phyloP scores from a whole-genome alignment of 2,888 invertebrate species.

The Plebejus melissa region DNA sequence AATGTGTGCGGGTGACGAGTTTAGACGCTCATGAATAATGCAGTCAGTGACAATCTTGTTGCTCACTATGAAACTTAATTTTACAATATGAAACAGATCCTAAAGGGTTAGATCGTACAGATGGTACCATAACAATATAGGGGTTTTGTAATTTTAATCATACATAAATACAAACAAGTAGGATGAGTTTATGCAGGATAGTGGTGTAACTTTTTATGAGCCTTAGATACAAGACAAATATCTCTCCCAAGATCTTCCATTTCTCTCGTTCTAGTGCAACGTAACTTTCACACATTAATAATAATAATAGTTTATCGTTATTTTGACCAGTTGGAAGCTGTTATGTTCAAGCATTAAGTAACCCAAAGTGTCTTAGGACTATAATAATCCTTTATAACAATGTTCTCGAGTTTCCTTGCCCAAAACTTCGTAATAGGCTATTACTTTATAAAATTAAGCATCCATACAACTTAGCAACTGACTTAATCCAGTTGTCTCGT shows the following conservation, averaged over 20 bases:
- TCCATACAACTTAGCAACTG: slow-evolving; percentile 52
- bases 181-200: background rate
- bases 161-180: background rate
- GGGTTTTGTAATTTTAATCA: background rate
- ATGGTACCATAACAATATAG: background rate
- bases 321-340: background rate
- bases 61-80: slow-evolving; percentile 24
- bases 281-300: background rate
- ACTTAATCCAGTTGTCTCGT: slow-evolving; percentile 71
- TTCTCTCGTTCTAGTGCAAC: no score
- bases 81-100: slow-evolving; percentile 26
- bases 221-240: no score
- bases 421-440: slow-evolving; percentile 30
- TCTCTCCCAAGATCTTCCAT: no score
- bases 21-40: slow-evolving; percentile 26
- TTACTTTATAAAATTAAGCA: slow-evolving; percentile 36
- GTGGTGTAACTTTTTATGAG: no score
- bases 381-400: slow-evolving; percentile 25
- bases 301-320: background rate
- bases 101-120: background rate
- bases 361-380: background rate
- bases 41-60: slow-evolving; percentile 26
- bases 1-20: slow-evolving; percentile 26
- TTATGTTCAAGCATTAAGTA: background rate
- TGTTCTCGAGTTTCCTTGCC: slow-evolving; percentile 20